phyloP scores from a whole-genome alignment of 2,797 vertebrate species.

The Rhadinocentrus ornatus region DNA sequence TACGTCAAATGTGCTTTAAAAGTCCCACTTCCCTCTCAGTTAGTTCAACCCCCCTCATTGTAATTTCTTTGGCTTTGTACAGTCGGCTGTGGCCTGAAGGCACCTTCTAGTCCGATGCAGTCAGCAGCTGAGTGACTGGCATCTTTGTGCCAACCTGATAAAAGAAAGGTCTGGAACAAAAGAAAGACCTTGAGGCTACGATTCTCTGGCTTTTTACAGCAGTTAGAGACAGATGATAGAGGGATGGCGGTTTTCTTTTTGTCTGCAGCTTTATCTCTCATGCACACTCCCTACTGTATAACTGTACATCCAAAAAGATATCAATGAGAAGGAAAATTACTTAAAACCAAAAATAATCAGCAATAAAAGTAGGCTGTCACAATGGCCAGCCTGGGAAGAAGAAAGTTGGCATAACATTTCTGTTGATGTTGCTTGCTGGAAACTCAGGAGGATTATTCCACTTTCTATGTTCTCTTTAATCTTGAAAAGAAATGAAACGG shows the following conservation, averaged over 20 bases:
- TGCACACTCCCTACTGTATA: conserved; percentile 6
- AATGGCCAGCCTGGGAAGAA: conserved; percentile 30
- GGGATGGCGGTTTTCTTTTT: conserved; percentile 36
- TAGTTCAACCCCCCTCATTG: conserved; percentile 24
- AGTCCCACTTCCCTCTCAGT: conserved; percentile 8
- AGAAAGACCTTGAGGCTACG: conserved; percentile 56
- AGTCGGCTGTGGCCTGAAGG: conserved; percentile 50
- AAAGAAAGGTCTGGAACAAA: conserved; percentile 59
- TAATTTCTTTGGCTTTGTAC: conserved; percentile 35
- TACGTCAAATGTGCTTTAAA: conserved; percentile 1
- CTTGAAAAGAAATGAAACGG: conserved; percentile 8
- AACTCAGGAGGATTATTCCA: conserved; percentile 51
- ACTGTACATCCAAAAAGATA: conserved; percentile 1
- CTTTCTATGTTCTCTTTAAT: conserved; percentile 27
- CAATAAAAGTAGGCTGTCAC: conserved; percentile 25
- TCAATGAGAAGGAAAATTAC: not conserved
- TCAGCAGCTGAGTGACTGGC: conserved; percentile 45
- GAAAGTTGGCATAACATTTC: conserved; percentile 54
- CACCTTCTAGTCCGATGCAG: conserved; percentile 29
- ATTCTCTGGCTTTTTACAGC: conserved; percentile 46
- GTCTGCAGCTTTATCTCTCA: conserved; percentile 37
- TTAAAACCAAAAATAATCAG: conserved; percentile 3
- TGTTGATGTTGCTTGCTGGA: conserved; percentile 31
- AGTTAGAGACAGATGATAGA: conserved; percentile 37
- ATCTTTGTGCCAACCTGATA: conserved; percentile 59